Evolutionary conservation across 2,888 invertebrate genomes (phyloP).

Genomic region (Glyphotaelius pellucidus): DNA sequence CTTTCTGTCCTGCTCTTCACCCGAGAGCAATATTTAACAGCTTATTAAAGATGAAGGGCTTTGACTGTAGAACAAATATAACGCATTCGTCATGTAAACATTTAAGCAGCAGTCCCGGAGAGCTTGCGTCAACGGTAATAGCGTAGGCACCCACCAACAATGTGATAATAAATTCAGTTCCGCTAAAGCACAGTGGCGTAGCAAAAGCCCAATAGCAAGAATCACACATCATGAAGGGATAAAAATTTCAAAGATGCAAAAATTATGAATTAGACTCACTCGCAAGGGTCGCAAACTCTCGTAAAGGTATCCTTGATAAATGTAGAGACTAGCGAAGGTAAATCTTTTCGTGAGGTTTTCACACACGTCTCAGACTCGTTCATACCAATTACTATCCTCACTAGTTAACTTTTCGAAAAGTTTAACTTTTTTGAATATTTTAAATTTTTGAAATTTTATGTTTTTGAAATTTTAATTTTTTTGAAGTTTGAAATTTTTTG

Average conservation of each 20-base stretch:
- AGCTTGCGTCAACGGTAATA: not conserved
- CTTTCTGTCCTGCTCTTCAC: not conserved
- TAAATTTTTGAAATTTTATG: too few relatives aligned
- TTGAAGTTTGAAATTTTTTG: too few relatives aligned
- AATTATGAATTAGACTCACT: not conserved
- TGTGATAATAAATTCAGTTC: slow-evolving; percentile 8
- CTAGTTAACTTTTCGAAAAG: too few relatives aligned
- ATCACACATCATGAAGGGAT: not conserved
- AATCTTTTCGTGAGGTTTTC: too few relatives aligned
- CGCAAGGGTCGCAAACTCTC: not conserved
- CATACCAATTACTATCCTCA: too few relatives aligned
- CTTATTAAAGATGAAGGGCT: not conserved
- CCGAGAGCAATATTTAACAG: not conserved
- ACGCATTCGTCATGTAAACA: not conserved
- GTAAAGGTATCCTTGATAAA: too few relatives aligned
- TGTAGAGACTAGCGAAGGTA: too few relatives aligned
- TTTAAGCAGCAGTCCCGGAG: not conserved
- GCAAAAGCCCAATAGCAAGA: not conserved
- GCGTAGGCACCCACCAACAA: slow-evolving; percentile 7
- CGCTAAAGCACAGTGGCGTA: not conserved
- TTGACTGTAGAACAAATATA: slow-evolving; percentile 2
- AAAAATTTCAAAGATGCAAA: not conserved
- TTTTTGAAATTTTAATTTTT: too few relatives aligned
- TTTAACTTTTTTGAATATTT: too few relatives aligned
- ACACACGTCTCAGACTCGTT: too few relatives aligned